These are phyloP conservation scores for Vannuccia rotundouncinata DNA, from an alignment of 2,888 invertebrate genomes.

Conservation along the genomic window DNA sequence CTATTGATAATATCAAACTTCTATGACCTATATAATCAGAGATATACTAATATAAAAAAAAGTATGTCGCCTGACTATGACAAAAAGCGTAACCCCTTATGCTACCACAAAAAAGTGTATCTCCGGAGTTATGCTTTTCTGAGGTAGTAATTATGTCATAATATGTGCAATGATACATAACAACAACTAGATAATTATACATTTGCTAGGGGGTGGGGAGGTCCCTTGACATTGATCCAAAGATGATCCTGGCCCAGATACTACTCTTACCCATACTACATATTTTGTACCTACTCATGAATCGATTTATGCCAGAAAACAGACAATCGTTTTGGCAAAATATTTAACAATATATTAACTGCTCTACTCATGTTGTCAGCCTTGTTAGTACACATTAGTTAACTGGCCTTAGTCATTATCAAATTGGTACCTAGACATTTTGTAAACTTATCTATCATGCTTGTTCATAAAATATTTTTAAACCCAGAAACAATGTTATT, in stretches of 20 bases:
- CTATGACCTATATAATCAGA: background rate
- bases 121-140: background rate
- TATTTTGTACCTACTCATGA: too few species aligned
- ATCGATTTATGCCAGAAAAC: conserved; percentile 13
- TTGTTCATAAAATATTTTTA: conserved; percentile 26
- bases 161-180: background rate
- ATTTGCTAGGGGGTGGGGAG: background rate
- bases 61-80: background rate
- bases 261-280: too few species aligned
- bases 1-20: background rate
- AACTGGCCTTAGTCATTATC: conserved; percentile 23
- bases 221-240: too few species aligned
- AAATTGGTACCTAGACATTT: conserved; percentile 24
- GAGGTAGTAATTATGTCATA: background rate
- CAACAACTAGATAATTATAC: background rate
- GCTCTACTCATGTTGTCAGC: conserved; percentile 15
- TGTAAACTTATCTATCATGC: conserved; percentile 20
- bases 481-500: too few species aligned
- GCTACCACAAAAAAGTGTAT: background rate
- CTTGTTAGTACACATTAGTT: conserved; percentile 26
- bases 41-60: background rate
- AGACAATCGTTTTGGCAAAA: conserved; percentile 16
- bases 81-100: background rate
- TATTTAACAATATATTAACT: conserved; percentile 24
- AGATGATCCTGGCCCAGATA: too few species aligned